phyloP scores from a whole-genome alignment of 1,140 invertebrate genomes.

The Drosophila busckii region DNA sequence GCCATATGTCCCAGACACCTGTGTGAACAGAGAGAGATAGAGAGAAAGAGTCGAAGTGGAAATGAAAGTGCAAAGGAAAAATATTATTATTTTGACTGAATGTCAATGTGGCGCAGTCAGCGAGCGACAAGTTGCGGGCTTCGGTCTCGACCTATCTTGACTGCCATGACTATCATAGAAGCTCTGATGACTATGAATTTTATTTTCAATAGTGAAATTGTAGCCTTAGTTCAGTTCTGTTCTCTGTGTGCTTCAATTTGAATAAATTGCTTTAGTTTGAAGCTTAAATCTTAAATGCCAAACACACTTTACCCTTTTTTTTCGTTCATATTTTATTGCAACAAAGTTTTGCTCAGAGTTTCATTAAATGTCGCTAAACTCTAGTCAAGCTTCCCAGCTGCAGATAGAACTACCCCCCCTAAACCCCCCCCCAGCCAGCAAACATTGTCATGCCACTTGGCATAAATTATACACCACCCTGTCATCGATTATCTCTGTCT shows the following conservation, averaged over 20 bases:
- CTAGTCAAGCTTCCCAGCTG: neutral
- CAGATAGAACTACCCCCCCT: neutral
- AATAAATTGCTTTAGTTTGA: too few species aligned
- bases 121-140: too few species aligned
- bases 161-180: conserved; percentile 7
- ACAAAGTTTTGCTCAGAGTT: neutral
- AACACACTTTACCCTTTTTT: neutral
- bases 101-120: conserved; percentile 48
- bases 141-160: conserved; percentile 4
- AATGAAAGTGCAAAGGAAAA: conserved; percentile 27
- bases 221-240: neutral
- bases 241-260: too few species aligned
- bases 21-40: conserved; percentile 11
- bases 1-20: conserved; percentile 49
- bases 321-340: neutral
- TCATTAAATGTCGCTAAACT: conserved; percentile 17
- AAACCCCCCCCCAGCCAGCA: neutral
- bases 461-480: conserved; percentile 30
- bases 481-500: conserved; percentile 25
- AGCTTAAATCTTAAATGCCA: too few species aligned
- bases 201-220: conserved; percentile 12
- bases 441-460: neutral
- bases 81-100: conserved; percentile 51
- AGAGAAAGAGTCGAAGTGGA: conserved; percentile 19
- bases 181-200: conserved; percentile 15